Conservation (phyloP, 1,140 invertebrate species). For the Drosophila yakuba region DNA sequence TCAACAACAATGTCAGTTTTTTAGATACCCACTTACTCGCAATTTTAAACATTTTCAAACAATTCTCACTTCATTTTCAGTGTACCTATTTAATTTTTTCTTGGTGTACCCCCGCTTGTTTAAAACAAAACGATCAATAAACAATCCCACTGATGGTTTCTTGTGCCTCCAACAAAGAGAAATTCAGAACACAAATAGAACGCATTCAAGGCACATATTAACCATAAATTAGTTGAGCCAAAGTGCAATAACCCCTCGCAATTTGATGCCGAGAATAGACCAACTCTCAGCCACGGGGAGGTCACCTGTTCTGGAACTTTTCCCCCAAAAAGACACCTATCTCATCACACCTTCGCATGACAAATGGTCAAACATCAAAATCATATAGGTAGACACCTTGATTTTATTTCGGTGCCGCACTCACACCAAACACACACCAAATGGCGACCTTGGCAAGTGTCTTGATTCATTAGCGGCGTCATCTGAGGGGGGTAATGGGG, state of each 20-base stretch:
- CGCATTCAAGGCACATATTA: constrained; percentile 27
- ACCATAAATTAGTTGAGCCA: constrained; percentile 27
- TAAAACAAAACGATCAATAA: constrained; percentile 35
- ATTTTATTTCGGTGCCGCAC: constrained; percentile 62
- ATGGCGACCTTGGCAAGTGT: constrained; percentile 62
- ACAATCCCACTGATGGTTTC: constrained; percentile 19
- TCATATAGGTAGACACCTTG: constrained; percentile 57
- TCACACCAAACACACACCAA: constrained; percentile 45
- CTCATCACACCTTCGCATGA: constrained; percentile 27
- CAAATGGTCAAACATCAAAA: constrained; percentile 50
- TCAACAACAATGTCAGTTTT: no score
- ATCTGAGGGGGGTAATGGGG: constrained; percentile 34
- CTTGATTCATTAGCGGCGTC: constrained; percentile 74
- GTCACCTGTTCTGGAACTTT: constrained; percentile 12
- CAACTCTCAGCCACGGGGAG: not conserved
- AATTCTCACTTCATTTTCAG: no score
- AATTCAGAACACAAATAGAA: constrained; percentile 28
- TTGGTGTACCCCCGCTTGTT: not conserved
- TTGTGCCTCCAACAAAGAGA: constrained; percentile 5
- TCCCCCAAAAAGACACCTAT: not conserved
- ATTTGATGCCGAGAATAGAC: constrained; percentile 3
- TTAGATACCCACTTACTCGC: no score
- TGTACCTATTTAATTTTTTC: no score
- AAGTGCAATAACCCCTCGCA: constrained; percentile 26
- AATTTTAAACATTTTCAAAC: no score